These are phyloP conservation scores for Rhagonycha fulva DNA, from an alignment of 2,888 invertebrate species.

Conservation along the genomic window DNA sequence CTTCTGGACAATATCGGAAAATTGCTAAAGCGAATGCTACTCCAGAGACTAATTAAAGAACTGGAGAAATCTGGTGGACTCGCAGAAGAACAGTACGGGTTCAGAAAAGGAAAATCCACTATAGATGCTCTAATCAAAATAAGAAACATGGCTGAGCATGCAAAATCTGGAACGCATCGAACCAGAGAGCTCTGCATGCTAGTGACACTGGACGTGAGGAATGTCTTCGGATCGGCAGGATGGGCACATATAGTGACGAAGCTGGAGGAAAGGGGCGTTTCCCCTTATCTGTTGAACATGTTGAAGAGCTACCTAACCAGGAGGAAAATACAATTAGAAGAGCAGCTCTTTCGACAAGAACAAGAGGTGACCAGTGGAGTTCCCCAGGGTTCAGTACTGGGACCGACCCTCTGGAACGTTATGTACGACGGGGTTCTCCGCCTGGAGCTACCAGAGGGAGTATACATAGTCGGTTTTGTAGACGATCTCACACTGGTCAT, in stretches of 20 bases:
- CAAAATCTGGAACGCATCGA: neutral
- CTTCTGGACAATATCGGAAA: neutral
- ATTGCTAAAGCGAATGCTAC: neutral
- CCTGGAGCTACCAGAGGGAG: neutral
- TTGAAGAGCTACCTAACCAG: neutral
- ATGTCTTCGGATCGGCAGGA: neutral
- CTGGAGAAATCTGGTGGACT: neutral
- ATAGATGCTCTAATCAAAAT: neutral
- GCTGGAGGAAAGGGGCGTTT: neutral
- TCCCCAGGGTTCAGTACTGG: neutral
- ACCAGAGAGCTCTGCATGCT: too few species aligned
- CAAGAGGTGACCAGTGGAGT: neutral
- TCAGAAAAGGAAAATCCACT: neutral
- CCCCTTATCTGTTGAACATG: neutral
- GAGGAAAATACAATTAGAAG: neutral
- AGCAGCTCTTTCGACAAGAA: too few species aligned
- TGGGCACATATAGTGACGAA: neutral
- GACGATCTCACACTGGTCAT: neutral
- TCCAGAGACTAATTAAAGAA: neutral
- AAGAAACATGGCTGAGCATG: neutral
- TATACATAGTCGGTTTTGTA: neutral
- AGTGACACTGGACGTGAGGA: too few species aligned
- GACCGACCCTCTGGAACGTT: slow-evolving; percentile 1
- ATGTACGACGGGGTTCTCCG: neutral
- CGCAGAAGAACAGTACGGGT: neutral